These are phyloP conservation scores for Lichenostomus cassidix DNA, from an alignment of 2,113 vertebrate genomes.

Conservation along the genomic window DNA sequence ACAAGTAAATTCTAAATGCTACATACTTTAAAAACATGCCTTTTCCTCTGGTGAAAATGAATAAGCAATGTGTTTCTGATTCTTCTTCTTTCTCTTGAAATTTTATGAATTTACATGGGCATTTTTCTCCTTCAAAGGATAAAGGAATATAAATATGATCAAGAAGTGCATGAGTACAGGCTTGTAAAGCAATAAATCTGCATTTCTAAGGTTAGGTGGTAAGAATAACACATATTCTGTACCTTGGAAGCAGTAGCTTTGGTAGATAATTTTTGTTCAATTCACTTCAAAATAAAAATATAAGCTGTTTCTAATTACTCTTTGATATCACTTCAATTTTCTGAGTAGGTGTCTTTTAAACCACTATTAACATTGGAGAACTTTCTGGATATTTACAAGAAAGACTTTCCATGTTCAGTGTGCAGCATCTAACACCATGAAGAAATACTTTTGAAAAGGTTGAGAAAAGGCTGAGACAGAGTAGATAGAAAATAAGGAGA, in stretches of 20 bases:
- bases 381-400: not conserved
- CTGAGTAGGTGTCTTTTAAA: not conserved
- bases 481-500: not conserved
- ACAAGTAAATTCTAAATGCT: not conserved
- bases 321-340: not conserved
- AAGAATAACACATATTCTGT: not conserved
- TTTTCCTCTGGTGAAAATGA: not conserved
- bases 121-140: not conserved
- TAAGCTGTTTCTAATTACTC: not conserved
- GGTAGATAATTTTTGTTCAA: not conserved
- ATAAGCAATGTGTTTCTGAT: not conserved
- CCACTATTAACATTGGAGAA: not conserved
- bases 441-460: not conserved
- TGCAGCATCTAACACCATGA: fast-evolving
- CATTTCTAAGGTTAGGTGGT: not conserved
- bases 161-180: not conserved
- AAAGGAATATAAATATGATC: not conserved
- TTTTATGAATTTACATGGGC: not conserved
- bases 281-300: not conserved
- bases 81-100: not conserved
- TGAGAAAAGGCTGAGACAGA: not conserved
- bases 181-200: not conserved
- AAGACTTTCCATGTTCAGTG: not conserved
- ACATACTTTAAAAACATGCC: not conserved
- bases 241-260: not conserved